Percentiles rank a stretch among this genome's conserved stretches.
Conservation (phyloP, 2,797 vertebrate genomes). For the Hypotaenidia okinawae region DNA sequence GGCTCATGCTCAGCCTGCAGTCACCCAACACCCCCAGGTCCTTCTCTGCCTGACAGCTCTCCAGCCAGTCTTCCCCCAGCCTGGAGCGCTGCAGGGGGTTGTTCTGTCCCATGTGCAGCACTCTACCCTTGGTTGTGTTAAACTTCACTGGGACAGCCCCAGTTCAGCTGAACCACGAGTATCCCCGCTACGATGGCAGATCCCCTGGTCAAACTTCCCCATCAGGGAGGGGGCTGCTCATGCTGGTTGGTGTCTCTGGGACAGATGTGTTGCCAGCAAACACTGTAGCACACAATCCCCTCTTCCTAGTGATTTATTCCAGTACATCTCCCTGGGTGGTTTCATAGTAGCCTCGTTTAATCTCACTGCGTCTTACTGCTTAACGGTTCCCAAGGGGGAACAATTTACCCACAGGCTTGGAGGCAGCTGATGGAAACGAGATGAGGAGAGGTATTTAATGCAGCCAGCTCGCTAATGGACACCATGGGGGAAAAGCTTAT, state of each 20-base stretch:
- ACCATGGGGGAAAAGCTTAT: background rate
- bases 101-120: no score
- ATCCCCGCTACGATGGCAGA: background rate
- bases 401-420: conserved; percentile 42
- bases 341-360: background rate
- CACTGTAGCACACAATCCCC: background rate
- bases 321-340: background rate
- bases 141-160: no score
- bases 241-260: background rate
- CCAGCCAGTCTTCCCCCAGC: no score
- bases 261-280: background rate
- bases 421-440: conserved; percentile 35
- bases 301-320: conserved; percentile 41
- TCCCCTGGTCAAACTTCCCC: background rate
- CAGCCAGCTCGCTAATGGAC: background rate
- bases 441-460: conserved; percentile 25
- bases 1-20: no score
- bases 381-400: conserved; percentile 10
- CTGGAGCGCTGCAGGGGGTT: no score
- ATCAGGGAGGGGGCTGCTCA: no score
- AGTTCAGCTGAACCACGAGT: background rate
- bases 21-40: no score
- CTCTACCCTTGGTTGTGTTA: no score
- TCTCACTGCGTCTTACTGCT: conserved; percentile 16
- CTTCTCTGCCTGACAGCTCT: no score